phyloP scores from a whole-genome alignment of 2,113 vertebrate species.

The Trematomus loennbergii region DNA sequence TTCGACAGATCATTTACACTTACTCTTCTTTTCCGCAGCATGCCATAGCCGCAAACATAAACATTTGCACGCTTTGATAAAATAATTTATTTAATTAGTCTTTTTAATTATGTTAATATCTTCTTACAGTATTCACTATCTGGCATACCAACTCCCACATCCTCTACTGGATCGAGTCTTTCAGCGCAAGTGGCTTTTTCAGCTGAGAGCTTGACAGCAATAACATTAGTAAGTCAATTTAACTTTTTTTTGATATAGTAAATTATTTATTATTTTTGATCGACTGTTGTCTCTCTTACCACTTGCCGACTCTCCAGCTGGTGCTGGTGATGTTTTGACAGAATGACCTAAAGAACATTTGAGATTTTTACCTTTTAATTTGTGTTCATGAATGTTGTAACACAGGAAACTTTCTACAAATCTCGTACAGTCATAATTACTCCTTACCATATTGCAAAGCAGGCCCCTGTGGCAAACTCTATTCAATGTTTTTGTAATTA shows the following conservation, averaged over 20 bases:
- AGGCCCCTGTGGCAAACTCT: background rate
- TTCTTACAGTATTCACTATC: conserved; percentile 11
- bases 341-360: conserved; percentile 11
- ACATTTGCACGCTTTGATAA: too few relatives aligned
- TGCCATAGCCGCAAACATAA: too few relatives aligned
- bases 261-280: background rate
- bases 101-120: conserved; percentile 7
- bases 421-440: background rate
- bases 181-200: conserved; percentile 18
- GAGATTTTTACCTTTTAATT: background rate
- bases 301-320: background rate
- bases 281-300: conserved; percentile 26
- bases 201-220: conserved; percentile 26
- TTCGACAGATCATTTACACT: too few relatives aligned
- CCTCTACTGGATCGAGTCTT: conserved; percentile 13
- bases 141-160: conserved; percentile 28
- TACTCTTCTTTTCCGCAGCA: too few relatives aligned
- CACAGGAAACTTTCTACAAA: background rate
- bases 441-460: background rate
- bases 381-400: background rate
- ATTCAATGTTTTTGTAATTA: background rate
- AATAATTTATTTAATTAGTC: conserved; percentile 13
- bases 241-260: background rate
- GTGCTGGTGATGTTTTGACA: conserved; percentile 7
- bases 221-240: conserved; percentile 33